A percentile compares a stretch with the other conserved stretches of the same genome.
Evolutionary conservation across 2,888 invertebrate species (phyloP).

Genomic region (Bembecia ichneumoniformis): DNA sequence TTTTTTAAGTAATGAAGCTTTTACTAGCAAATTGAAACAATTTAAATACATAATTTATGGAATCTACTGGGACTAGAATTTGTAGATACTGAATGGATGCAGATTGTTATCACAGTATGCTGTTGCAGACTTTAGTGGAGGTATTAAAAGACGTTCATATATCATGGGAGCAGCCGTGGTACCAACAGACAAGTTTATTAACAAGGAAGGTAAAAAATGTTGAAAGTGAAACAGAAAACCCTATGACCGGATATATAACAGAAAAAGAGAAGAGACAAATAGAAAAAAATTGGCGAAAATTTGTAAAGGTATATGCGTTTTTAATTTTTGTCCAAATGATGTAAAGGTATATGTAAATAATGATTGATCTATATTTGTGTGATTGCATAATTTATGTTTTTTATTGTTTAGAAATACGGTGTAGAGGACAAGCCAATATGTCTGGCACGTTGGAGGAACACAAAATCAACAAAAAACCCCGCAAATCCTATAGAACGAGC

Average conservation of each 20-base stretch:
- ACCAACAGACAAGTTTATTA: slow-evolving; percentile 8
- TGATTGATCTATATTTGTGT: not conserved
- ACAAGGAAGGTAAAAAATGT: slow-evolving; percentile 3
- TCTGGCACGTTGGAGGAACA: slow-evolving; percentile 11
- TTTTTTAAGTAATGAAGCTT: too few species aligned
- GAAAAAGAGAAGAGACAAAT: slow-evolving; percentile 7
- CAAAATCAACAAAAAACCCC: slow-evolving; percentile 1
- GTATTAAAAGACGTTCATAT: slow-evolving; percentile 3
- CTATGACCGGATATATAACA: slow-evolving; percentile 5
- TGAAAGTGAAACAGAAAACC: not conserved
- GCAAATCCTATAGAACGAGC: slow-evolving; percentile 5
- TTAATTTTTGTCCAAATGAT: not conserved
- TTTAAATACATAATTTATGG: too few species aligned
- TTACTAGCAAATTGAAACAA: too few species aligned
- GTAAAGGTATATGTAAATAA: not conserved
- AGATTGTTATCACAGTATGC: not conserved
- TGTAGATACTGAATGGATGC: not conserved
- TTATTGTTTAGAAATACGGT: slow-evolving; percentile 5
- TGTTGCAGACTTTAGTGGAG: slow-evolving; percentile 4
- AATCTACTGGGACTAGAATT: not conserved
- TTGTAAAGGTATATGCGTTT: slow-evolving; percentile 6
- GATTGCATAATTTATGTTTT: not conserved
- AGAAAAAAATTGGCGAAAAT: slow-evolving; percentile 11
- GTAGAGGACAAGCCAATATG: slow-evolving; percentile 9
- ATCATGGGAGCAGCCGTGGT: slow-evolving; percentile 12